Evolutionary conservation across 1,140 invertebrate genomes (phyloP).

Genomic region (Oreohelix idahoensis): DNA sequence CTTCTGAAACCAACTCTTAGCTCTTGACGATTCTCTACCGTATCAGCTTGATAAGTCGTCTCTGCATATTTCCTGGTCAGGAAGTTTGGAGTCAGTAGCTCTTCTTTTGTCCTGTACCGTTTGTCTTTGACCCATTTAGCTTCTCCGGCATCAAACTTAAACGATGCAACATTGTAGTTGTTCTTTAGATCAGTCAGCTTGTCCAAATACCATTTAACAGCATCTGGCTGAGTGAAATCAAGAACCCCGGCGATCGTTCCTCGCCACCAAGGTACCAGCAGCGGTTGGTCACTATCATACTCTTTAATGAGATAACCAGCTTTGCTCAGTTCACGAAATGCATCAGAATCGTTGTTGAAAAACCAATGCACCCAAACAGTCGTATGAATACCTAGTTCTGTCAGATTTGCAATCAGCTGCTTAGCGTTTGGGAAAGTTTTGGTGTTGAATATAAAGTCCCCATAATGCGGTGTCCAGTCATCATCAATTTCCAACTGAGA

Average conservation of each 20-base stretch:
- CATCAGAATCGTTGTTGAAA: conserved; percentile 84
- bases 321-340: conserved; percentile 70
- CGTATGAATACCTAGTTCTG: conserved; percentile 81
- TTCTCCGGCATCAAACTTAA: conserved; percentile 93
- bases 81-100: conserved; percentile 58
- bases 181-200: conserved; percentile 78
- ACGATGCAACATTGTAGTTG: conserved; percentile 79
- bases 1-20: conserved; percentile 85
- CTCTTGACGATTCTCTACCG: conserved; percentile 79
- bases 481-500: conserved; percentile 95
- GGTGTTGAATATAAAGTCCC: conserved; percentile 82
- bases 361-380: conserved; percentile 95
- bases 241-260: conserved; percentile 75
- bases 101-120: conserved; percentile 33
- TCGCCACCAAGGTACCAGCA: conserved; percentile 88
- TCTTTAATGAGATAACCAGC: conserved; percentile 68
- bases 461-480: conserved; percentile 91
- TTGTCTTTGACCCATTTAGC: conserved; percentile 83
- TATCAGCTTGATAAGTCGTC: conserved; percentile 74
- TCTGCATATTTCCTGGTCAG: conserved; percentile 61
- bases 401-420: conserved; percentile 76
- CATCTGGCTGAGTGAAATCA: conserved; percentile 64
- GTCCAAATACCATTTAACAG: conserved; percentile 81
- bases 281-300: conserved; percentile 72
- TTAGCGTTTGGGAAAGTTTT: conserved; percentile 84